Percentiles rank a stretch among this genome's conserved stretches.
phyloP scores from a whole-genome alignment of 2,797 vertebrate genomes.

The Hemitrygon akajei region DNA sequence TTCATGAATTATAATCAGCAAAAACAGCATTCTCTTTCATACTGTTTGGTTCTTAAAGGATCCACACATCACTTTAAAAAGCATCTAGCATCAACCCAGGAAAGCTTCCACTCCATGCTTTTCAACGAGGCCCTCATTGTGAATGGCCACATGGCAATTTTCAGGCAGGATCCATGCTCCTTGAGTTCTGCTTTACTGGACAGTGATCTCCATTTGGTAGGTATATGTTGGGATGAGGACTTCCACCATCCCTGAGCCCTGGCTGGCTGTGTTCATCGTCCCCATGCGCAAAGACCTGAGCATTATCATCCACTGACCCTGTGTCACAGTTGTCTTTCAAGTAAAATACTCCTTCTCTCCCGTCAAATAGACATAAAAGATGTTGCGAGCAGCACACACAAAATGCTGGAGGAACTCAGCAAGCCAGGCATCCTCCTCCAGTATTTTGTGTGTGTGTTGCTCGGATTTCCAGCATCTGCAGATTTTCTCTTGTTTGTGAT shows the following conservation, averaged over 20 bases:
- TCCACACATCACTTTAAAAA: not conserved
- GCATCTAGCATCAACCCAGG: not conserved
- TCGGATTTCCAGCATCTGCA: no score
- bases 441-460: no score
- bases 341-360: no score
- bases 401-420: no score
- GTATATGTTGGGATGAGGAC: not conserved
- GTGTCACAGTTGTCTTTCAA: no score
- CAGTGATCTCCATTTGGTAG: not conserved
- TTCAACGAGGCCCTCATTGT: not conserved
- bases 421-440: no score
- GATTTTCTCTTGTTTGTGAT: no score
- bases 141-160: not conserved
- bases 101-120: not conserved
- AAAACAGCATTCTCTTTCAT: constrained; percentile 7
- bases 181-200: not conserved
- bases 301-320: no score
- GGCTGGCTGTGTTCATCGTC: not conserved
- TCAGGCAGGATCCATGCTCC: not conserved
- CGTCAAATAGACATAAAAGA: no score
- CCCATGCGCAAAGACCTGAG: not conserved
- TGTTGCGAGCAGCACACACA: no score
- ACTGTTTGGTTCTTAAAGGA: not conserved
- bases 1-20: constrained; percentile 13
- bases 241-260: not conserved